Conservation (phyloP, 2,113 vertebrate species). For the Strix uralensis region DNA sequence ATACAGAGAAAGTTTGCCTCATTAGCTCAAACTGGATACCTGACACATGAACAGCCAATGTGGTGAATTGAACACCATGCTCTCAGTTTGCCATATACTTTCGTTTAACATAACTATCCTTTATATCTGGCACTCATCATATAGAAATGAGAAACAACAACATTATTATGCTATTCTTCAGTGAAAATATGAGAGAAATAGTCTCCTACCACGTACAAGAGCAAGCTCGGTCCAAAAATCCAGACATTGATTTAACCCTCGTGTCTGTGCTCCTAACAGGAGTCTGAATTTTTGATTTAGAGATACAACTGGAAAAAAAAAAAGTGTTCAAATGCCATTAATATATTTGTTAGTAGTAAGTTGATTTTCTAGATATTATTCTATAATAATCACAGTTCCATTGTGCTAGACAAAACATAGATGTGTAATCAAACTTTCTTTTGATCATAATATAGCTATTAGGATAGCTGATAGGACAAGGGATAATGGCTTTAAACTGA, state of each 20-base stretch:
- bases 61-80: neutral
- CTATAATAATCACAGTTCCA: neutral
- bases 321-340: neutral
- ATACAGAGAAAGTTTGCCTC: neutral
- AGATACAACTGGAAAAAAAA: neutral
- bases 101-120: neutral
- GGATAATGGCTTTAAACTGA: too few relatives aligned
- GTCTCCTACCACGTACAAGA: neutral
- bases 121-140: neutral
- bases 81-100: neutral
- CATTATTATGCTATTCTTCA: neutral
- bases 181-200: neutral
- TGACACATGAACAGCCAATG: neutral
- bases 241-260: neutral
- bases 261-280: neutral
- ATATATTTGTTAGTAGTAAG: neutral
- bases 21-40: neutral
- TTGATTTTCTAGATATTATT: neutral
- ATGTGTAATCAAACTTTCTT: neutral
- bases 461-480: neutral
- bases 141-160: neutral
- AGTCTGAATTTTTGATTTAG: neutral
- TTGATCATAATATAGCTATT: neutral
- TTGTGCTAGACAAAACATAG: neutral
- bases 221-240: neutral